These are phyloP conservation scores for Heliconius erato DNA, from an alignment of 2,888 invertebrate genomes.

Conservation along the genomic window DNA sequence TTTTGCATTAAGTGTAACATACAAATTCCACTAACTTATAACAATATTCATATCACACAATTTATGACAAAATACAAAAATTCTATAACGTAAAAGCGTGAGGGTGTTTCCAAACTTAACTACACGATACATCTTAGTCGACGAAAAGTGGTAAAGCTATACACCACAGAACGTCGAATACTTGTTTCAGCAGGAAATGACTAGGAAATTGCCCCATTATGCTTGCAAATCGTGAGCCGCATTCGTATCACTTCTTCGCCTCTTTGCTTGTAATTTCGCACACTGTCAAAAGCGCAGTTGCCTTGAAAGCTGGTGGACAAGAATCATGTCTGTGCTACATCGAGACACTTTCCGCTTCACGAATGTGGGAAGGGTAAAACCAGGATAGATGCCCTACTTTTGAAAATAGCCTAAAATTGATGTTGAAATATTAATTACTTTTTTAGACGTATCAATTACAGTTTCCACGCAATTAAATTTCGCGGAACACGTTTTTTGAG, in stretches of 20 bases:
- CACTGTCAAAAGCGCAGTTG: constrained; percentile 41
- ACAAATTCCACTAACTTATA: not conserved
- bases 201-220: constrained; percentile 49
- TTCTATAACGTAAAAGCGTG: constrained; percentile 18
- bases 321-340: constrained; percentile 36
- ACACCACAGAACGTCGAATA: constrained; percentile 45
- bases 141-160: constrained; percentile 37
- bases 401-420: too few species aligned
- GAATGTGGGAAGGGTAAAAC: not conserved
- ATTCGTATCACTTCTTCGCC: constrained; percentile 45
- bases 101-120: constrained; percentile 17
- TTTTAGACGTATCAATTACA: too few species aligned
- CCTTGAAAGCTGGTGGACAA: constrained; percentile 45
- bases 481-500: too few species aligned
- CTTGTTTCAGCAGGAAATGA: constrained; percentile 46
- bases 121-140: constrained; percentile 40
- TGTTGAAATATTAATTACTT: too few species aligned
- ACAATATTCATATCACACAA: not conserved
- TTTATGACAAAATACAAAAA: not conserved
- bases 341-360: constrained; percentile 27
- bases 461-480: too few species aligned
- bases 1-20: too few species aligned
- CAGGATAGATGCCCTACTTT: too few species aligned
- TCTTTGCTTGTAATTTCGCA: constrained; percentile 38
- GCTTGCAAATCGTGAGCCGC: constrained; percentile 50